Conservation (phyloP, 2,113 vertebrate species). For the Salvelinus namaycush region DNA sequence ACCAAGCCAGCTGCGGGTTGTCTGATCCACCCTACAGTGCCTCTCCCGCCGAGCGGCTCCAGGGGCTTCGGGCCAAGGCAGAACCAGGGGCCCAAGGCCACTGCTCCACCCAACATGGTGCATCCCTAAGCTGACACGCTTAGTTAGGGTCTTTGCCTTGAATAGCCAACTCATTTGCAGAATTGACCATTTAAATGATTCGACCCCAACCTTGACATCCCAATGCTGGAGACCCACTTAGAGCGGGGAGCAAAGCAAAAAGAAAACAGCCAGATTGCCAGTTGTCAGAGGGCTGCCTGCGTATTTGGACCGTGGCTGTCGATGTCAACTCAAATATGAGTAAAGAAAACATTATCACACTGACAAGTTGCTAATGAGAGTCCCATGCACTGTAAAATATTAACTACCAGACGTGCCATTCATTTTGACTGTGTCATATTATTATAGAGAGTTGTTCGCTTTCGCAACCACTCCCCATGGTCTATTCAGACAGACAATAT, state of each 20-base stretch:
- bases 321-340: slow-evolving; percentile 6
- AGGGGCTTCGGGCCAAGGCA: background rate
- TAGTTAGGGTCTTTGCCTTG: background rate
- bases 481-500: slow-evolving; percentile 7
- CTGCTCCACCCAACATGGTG: slow-evolving; percentile 1
- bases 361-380: background rate
- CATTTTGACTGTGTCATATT: background rate
- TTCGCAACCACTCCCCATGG: background rate
- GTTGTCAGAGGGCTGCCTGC: background rate
- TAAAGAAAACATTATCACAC: background rate
- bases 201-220: background rate
- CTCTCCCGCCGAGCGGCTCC: slow-evolving; percentile 1
- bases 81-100: background rate
- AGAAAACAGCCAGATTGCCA: background rate
- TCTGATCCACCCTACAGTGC: slow-evolving; percentile 22
- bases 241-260: background rate
- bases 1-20: slow-evolving; percentile 35
- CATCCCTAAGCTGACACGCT: background rate
- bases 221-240: background rate
- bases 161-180: background rate
- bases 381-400: slow-evolving; percentile 6
- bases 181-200: background rate
- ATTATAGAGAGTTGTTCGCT: background rate
- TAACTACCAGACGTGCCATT: background rate
- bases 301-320: background rate